These are phyloP conservation scores for Plagiodera versicolora DNA, from an alignment of 2,888 invertebrate species.

Conservation along the genomic window DNA sequence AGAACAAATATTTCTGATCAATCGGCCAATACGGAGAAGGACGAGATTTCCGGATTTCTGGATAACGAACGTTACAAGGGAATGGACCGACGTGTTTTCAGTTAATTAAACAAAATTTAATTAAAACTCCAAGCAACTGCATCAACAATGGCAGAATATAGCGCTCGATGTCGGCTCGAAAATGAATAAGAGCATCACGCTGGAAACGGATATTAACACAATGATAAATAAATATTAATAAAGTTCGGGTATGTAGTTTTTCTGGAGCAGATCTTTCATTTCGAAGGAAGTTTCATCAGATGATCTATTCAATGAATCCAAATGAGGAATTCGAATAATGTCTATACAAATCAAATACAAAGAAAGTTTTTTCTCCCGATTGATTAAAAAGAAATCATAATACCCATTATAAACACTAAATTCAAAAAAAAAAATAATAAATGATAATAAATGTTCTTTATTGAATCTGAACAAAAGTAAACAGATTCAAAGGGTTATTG, in stretches of 20 bases:
- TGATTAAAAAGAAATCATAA: too few relatives aligned
- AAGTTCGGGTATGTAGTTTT: not conserved
- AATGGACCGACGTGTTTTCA: not conserved
- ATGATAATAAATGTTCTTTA: too few relatives aligned
- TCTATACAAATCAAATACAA: not conserved
- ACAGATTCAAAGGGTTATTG: too few relatives aligned
- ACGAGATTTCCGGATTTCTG: not conserved
- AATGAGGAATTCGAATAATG: too few relatives aligned
- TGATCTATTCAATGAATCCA: too few relatives aligned
- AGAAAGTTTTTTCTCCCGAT: too few relatives aligned
- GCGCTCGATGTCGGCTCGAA: not conserved
- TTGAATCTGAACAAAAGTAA: too few relatives aligned
- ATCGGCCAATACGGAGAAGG: not conserved
- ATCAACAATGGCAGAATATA: not conserved
- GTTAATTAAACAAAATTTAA: constrained; percentile 1
- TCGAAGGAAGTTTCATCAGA: too few relatives aligned
- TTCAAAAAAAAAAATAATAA: too few relatives aligned
- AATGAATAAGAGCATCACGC: not conserved
- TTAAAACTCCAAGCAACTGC: constrained; percentile 1
- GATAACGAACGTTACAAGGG: not conserved
- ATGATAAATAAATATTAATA: constrained; percentile 1
- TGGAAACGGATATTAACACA: not conserved
- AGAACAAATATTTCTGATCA: not conserved
- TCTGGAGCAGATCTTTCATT: too few relatives aligned
- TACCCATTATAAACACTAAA: too few relatives aligned